These are phyloP conservation scores for Gerris lacustris DNA, from an alignment of 2,888 invertebrate species.

Conservation along the genomic window DNA sequence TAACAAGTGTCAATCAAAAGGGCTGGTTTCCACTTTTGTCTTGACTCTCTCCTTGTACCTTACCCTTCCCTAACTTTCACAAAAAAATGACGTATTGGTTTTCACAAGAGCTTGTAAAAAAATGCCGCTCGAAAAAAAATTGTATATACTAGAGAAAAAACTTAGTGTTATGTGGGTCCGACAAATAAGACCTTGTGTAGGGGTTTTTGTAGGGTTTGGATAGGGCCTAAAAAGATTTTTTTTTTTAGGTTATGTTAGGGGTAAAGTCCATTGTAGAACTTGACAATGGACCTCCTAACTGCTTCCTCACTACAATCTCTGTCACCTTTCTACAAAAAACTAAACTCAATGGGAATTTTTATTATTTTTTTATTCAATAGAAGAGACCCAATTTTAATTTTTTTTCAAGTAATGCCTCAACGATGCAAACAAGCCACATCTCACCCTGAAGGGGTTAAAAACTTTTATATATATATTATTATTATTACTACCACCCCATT, in stretches of 20 bases:
- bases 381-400: neutral
- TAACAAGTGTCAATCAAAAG: conserved; percentile 1
- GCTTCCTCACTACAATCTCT: neutral
- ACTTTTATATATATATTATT: neutral
- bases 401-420: neutral
- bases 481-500: neutral
- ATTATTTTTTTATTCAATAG: neutral
- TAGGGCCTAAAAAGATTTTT: neutral
- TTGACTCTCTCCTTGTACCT: neutral
- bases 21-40: neutral
- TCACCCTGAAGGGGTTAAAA: neutral
- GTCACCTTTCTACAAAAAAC: neutral
- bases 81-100: conserved; percentile 3
- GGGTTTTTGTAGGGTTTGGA: neutral
- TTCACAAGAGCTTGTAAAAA: neutral
- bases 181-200: neutral
- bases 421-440: conserved; percentile 3
- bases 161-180: neutral
- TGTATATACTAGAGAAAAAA: neutral
- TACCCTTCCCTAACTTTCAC: neutral
- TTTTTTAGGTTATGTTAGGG: neutral
- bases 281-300: neutral
- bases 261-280: neutral
- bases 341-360: neutral
- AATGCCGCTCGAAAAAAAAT: neutral